Conservation (phyloP, 2,888 invertebrate genomes). For the Caenorhabditis sp. region DNA sequence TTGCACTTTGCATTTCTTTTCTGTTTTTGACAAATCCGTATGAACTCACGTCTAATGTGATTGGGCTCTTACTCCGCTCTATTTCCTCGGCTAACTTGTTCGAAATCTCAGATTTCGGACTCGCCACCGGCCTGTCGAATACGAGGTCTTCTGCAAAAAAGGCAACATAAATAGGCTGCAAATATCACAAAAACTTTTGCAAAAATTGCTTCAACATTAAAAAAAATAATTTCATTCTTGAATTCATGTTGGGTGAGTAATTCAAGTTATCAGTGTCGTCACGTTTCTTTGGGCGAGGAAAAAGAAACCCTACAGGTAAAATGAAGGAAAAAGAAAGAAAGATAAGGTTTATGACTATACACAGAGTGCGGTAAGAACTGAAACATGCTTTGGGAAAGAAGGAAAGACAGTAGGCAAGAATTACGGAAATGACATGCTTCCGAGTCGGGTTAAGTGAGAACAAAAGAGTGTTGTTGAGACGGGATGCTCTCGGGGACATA, state of each 20-base stretch:
- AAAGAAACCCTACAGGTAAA: conserved; percentile 8
- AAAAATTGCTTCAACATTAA: neutral
- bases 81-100: conserved; percentile 55
- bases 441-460: neutral
- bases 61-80: conserved; percentile 51
- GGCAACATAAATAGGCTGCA: too few relatives aligned
- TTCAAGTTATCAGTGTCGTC: conserved; percentile 29
- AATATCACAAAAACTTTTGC: too few relatives aligned
- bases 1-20: neutral
- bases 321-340: neutral
- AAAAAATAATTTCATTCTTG: neutral
- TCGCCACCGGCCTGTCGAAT: conserved; percentile 52
- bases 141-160: conserved; percentile 56
- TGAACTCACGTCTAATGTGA: conserved; percentile 16
- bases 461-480: conserved; percentile 7
- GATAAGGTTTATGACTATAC: conserved; percentile 48
- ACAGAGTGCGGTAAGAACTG: conserved; percentile 46
- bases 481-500: neutral
- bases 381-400: conserved; percentile 14
- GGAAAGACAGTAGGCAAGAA: neutral
- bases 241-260: conserved; percentile 22
- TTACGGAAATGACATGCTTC: conserved; percentile 4
- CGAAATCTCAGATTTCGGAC: conserved; percentile 57
- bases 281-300: conserved; percentile 7
- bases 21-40: neutral